Evolutionary conservation across 2,888 invertebrate genomes (phyloP).

Genomic region (Drosophila rellima): DNA sequence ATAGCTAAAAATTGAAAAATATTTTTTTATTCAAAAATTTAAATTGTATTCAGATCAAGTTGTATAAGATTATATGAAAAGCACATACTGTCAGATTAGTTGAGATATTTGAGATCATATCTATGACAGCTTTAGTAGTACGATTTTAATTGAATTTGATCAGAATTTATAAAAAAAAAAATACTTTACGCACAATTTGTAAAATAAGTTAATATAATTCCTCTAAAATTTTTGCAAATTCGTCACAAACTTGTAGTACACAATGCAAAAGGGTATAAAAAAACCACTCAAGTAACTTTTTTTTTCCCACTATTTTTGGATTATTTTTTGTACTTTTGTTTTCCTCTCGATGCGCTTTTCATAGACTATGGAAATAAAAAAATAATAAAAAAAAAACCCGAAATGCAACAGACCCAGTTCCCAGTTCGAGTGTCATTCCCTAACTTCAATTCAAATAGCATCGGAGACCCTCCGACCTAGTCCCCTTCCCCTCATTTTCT

Average conservation of each 20-base stretch:
- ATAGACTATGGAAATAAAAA: slow-evolving; percentile 18
- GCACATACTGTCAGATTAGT: too few species aligned
- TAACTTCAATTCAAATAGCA: slow-evolving; percentile 7
- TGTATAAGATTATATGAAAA: too few species aligned
- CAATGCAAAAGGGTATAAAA: neutral
- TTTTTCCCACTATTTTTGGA: slow-evolving; percentile 5
- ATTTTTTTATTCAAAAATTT: neutral
- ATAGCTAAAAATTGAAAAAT: neutral
- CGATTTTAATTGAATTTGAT: neutral
- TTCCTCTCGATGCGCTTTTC: slow-evolving; percentile 45
- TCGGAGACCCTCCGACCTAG: slow-evolving; percentile 4
- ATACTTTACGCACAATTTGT: too few species aligned
- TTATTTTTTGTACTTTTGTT: neutral
- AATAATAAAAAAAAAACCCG: slow-evolving; percentile 14
- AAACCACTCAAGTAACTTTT: neutral
- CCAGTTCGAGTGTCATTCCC: slow-evolving; percentile 16
- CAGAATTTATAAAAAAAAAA: neutral
- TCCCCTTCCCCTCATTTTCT: neutral
- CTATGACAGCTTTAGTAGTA: too few species aligned
- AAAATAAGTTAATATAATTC: too few species aligned
- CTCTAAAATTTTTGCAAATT: too few species aligned
- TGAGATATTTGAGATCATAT: too few species aligned
- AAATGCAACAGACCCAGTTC: slow-evolving; percentile 16
- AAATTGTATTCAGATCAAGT: too few species aligned
- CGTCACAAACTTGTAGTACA: neutral